Base-by-base conservation (phyloP, 2,797 vertebrate genomes). In the Cygnus olor region DNA sequence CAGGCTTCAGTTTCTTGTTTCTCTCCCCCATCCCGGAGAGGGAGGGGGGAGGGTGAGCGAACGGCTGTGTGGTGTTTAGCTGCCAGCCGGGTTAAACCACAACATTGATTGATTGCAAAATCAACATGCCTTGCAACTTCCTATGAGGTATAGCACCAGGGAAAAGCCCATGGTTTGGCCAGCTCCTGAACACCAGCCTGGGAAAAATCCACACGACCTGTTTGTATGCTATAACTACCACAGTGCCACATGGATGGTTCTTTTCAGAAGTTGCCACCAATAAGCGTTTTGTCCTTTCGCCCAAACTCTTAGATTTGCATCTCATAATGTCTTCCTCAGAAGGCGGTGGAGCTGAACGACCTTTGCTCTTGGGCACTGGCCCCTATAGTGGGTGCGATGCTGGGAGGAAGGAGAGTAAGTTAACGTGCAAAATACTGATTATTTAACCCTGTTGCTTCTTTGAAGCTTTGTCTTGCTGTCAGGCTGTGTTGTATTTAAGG, bases 361-460 rank as follows among this genome's bases (percentile, higher is more conserved):
- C 34, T 54, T 18, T 32, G 34, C 11, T 54, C 32, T 30, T 5
- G 21, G 15, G n/a, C 27, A 54, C 30, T 21, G 18, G n/a, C 6
- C 19, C 13, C 38, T 20, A 25, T 20, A 14, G 34, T 0, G 1
- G 49, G 28, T 17, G 42, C 0, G 1, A 34, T 15, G 34, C 25
- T 64, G 27, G 21, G n/a, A 54, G 17, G 47, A 49, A 36, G 25
- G 18, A 17, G 36, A 16, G 5, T 24, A 4, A 1, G 2, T 56
- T 12, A 34, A 4, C 28, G 27, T 24, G 13, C 56, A 38, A 32
- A 80, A 20, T 34, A 18, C 27, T 36, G 25, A 6, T 47, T 47
- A 24, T 32, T 78, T 81, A 66, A 34, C 25, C 12, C 17, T 10
- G 14, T 30, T 38, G 22, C 64, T 57, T 24, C 13, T 49, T 76